Base-by-base conservation (phyloP, 2,797 vertebrate species). In the Basileuterus tristriatus region DNA sequence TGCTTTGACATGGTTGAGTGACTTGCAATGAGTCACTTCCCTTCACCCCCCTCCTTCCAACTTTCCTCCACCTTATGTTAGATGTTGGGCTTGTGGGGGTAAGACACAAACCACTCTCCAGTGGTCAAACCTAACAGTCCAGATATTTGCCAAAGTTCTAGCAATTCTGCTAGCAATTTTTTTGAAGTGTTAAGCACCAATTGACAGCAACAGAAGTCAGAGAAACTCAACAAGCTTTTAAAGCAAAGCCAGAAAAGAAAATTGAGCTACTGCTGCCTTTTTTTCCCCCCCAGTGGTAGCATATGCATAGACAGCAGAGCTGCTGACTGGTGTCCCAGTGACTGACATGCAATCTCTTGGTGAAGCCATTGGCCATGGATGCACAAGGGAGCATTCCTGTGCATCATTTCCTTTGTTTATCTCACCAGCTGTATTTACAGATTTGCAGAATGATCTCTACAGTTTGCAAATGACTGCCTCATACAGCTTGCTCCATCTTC, bases 401-500 rank as follows among this genome's bases (percentile, higher is more conserved):
- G 46, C 47, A n/a, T 60, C 18, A 4, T 76, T 74, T 62, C 47
- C 53, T 81, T 60, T 71, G 41, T 91, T 91, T 85, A 44, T 93
- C 49, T 69, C 63, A 71, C 22, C 39, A 67, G 20, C n/a, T 77
- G 55, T 88, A 89, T 77, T 94, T 84, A 82, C 69, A 79, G 41
- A 70, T 70, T 74, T 83, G 27, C 37, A 84, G 64, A 89, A 93
- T 44, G 27, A 56, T 80, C 53, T 82, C 37, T 80, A 34, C 63
- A 79, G 49, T 63, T 78, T 74, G 70, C 27, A 93, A 94, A 85
- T n/a, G 49, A 82, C 77, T 83, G 74, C 56, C 37, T 87, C 74
- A 53, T 80, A 79, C 70, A 91, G 46, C 63, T 90, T 22, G 1
- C 72, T 94, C 72, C 93, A 77, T 96, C 91, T 95, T 93, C 55